These are phyloP conservation scores for Hippocampus kuda DNA, from an alignment of 2,797 vertebrate genomes.

Conservation along the genomic window DNA sequence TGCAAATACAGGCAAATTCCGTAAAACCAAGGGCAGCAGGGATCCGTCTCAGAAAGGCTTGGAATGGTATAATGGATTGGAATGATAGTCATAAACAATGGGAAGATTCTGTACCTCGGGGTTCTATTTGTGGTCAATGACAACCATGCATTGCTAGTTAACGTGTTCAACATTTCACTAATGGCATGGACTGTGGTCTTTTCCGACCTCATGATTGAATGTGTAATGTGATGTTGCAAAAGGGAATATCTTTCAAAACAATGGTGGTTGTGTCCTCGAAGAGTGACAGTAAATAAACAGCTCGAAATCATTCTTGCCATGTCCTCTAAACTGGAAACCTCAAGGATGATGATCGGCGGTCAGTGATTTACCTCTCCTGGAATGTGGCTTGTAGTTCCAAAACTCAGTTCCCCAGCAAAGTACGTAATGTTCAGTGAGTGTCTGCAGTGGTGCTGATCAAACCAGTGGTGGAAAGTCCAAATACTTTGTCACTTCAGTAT, in stretches of 20 bases:
- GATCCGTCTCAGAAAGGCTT: no score
- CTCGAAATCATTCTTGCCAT: not conserved
- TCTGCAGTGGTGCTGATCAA: no score
- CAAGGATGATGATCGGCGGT: not conserved
- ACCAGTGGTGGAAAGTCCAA: no score
- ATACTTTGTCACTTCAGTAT: no score
- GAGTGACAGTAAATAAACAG: not conserved
- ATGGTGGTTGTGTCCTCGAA: not conserved
- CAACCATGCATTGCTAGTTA: not conserved
- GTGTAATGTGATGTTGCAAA: not conserved
- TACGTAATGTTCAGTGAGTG: no score
- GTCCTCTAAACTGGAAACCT: not conserved
- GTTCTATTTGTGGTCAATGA: not conserved
- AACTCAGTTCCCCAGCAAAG: no score
- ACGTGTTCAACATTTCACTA: not conserved
- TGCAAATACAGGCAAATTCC: no score
- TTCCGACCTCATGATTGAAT: not conserved
- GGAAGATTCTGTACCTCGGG: not conserved
- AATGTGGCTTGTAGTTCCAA: not conserved
- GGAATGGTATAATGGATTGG: no score
- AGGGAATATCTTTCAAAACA: not conserved
- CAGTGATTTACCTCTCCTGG: not conserved
- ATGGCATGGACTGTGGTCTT: not conserved
- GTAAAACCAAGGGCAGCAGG: no score
- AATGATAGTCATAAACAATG: not conserved